These are phyloP conservation scores for Ciconia maguari DNA, from an alignment of 2,113 vertebrate genomes.

Conservation along the genomic window DNA sequence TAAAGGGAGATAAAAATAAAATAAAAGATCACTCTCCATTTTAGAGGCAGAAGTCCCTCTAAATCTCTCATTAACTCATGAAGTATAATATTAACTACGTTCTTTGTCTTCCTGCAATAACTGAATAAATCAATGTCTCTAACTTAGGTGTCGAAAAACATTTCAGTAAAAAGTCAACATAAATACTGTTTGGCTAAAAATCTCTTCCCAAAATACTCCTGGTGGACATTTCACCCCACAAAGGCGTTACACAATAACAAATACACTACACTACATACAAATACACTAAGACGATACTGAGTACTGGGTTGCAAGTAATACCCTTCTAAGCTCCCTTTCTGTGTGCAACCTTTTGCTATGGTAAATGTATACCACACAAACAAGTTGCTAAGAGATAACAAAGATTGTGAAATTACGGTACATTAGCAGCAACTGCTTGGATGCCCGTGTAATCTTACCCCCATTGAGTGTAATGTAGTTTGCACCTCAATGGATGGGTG, in stretches of 20 bases:
- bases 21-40: not conserved
- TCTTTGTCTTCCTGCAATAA: not conserved
- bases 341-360: not conserved
- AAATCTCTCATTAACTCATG: not conserved
- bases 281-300: not conserved
- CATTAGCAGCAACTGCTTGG: not conserved
- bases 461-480: not conserved
- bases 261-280: not conserved
- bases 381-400: constrained; percentile 34
- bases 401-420: constrained; percentile 2
- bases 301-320: not conserved
- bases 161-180: not conserved
- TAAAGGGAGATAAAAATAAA: not conserved
- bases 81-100: not conserved
- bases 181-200: not conserved
- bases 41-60: not conserved
- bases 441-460: not conserved
- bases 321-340: not conserved
- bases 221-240: not conserved
- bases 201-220: not conserved
- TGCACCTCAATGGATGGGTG: not conserved
- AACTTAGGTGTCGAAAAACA: not conserved
- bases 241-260: not conserved
- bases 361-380: constrained; percentile 5
- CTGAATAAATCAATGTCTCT: not conserved